Base-by-base conservation (phyloP, 2,113 vertebrate species). In the Tachysurus vachellii region DNA sequence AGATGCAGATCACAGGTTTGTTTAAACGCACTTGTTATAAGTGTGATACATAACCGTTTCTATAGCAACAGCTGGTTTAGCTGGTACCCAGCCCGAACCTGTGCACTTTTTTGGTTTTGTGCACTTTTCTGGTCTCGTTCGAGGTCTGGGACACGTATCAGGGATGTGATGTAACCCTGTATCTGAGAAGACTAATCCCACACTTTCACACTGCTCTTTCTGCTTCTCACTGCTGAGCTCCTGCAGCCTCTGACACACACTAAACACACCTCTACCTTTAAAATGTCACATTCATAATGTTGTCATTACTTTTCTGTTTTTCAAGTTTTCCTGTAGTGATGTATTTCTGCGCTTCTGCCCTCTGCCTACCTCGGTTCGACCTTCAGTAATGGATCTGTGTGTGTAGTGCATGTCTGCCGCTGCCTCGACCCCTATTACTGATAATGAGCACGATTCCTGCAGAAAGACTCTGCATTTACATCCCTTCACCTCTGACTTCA, bases 401-500 rank as follows among this genome's bases (percentile, higher is more conserved):
- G 83, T 73, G 83, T 12, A 42, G 68, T 57, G n/a, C 47, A 36
- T 56, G 62, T 57, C 50, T 57, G 28, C 36, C 19, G 28, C 53
- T 57, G 21, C 68, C 36, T n/a, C 42, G 28, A 84, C 83, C 66
- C 28, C 66, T 26, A 84, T 84, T 84, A 84, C 68, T 44, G 83
- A 59, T 84, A 84, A 84, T 84, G 83, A 84, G 59, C 61, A 31
- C 47, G 9, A 54, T 50, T 42, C 54, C 81, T 53, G 42, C 42
- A 64, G 81, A 53, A 53, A 9, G 13, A n/a, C 80, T 82, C 59
- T 13, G 62, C 82, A 83, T 68, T 83, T 66, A 80, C 79, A 80
- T 80, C 28, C 56, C 56, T 6, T 57, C 31, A 80, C 79, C 79
- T 61, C 79, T 59, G 31, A 28, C 79, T 59, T 80, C 56, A 36